These are phyloP conservation scores for western clawed frog (Xenopus tropicalis) DNA, from an alignment of 2,113 vertebrate species.

Conservation along the genomic window DNA sequence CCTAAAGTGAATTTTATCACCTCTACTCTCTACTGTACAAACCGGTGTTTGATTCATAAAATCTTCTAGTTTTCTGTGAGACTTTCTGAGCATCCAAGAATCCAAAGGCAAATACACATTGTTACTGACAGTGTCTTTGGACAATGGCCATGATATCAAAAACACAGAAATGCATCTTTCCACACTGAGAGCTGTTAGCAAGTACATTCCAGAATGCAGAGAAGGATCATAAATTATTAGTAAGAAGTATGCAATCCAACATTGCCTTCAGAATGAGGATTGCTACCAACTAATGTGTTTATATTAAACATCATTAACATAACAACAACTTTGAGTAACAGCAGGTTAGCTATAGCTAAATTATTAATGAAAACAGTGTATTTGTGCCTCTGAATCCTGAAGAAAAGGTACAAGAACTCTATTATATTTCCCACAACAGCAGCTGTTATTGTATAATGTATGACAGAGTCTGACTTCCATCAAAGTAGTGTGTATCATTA, in stretches of 20 bases:
- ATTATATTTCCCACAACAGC: constrained; percentile 8
- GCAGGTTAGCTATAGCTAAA: constrained; percentile 23
- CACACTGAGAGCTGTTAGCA: neutral
- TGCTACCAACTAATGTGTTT: neutral
- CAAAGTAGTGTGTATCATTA: neutral
- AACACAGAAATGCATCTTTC: constrained; percentile 1
- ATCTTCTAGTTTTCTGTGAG: constrained; percentile 39
- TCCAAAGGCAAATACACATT: neutral
- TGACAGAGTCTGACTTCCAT: neutral
- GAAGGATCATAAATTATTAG: constrained; percentile 25
- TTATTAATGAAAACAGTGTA: constrained; percentile 36
- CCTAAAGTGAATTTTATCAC: constrained; percentile 40
- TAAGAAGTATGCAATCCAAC: neutral
- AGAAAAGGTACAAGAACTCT: constrained; percentile 28
- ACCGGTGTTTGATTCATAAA: neutral
- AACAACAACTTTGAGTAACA: constrained; percentile 1
- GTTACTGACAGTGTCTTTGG: neutral
- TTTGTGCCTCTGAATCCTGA: constrained; percentile 23
- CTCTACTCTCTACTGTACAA: constrained; percentile 13
- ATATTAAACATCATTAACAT: neutral
- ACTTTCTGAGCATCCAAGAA: constrained; percentile 29
- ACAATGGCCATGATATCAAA: constrained; percentile 11
- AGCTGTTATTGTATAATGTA: constrained; percentile 13
- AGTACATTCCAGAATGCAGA: neutral
- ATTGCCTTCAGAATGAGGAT: constrained; percentile 6